Evolutionary conservation across 2,113 vertebrate genomes (phyloP), one percentile per base, ranked within the genome.

Genomic region (Apaloderma vittatum): DNA sequence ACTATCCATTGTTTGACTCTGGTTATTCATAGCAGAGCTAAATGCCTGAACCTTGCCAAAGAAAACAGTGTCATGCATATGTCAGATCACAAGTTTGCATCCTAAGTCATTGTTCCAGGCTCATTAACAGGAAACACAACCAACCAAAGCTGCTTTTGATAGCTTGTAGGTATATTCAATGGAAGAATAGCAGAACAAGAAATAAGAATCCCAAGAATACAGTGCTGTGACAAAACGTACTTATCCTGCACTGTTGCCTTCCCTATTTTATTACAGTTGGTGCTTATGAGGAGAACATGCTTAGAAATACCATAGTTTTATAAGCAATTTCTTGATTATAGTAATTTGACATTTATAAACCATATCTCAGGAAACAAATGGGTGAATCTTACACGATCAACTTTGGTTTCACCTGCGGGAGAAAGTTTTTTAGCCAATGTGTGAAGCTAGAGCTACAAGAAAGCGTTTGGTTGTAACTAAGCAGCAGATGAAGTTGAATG

Each of bases 1-100:
- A 74, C 90, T 85, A 80, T 40, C 89, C 95, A 93, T 94, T 90
- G 86, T 93, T 95, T 71, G 84, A 84, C 83, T 67, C 68, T 11
- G 29, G 49, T 37, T 67, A 91, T 63, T 94, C 93, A 72, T 75
- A 91, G 91, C 23, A 62, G 76, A 95, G 58, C 70, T 95, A 95
- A 95, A 96, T 32, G 86, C 37, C 75, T 51, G 48, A 88, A 32
- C 74, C 45, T 62, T 91, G 84, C 58, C 96, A 95, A 65, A 91
- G 61, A 93, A 96, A 88, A 76, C 54, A 40, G 81, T 74, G 61
- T 81, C 51, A 70, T 15, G 51, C 58, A 86, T 26, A 14, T 71
- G 73, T 88, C 74, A 74, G 82, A 88, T 58, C 72, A 84, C 86
- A 96, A 93, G n/a, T 74, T 70, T 51, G 52, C 48, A 76, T 63